These are phyloP conservation scores for Andrena trimmerana DNA, from an alignment of 2,888 invertebrate genomes.

Conservation along the genomic window DNA sequence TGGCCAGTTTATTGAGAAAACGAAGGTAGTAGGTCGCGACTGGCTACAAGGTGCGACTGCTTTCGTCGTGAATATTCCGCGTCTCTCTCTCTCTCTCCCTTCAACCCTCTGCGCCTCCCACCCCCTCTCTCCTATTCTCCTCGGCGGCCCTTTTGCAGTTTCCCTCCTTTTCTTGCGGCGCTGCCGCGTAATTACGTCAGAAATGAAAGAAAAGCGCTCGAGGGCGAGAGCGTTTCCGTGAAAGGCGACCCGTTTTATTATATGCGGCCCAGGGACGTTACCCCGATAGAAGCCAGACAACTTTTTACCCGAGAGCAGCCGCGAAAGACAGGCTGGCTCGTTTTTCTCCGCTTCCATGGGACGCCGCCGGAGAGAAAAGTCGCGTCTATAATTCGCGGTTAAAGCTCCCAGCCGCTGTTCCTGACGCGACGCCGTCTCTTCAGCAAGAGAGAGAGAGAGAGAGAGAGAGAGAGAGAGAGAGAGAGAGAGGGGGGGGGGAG, in stretches of 20 bases:
- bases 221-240: slow-evolving; percentile 69
- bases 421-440: slow-evolving; percentile 40
- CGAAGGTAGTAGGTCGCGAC: slow-evolving; percentile 68
- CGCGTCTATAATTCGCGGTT: slow-evolving; percentile 61
- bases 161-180: slow-evolving; percentile 66
- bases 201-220: slow-evolving; percentile 79
- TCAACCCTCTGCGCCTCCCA: not conserved
- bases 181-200: slow-evolving; percentile 78
- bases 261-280: slow-evolving; percentile 68
- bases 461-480: no score
- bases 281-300: slow-evolving; percentile 66
- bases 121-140: slow-evolving; percentile 33
- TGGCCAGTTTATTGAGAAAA: slow-evolving; percentile 52
- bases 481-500: no score
- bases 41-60: slow-evolving; percentile 14
- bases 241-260: slow-evolving; percentile 74
- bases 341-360: slow-evolving; percentile 52
- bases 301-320: slow-evolving; percentile 61
- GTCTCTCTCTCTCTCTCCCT: slow-evolving; percentile 25
- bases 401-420: slow-evolving; percentile 46
- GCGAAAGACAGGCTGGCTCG: slow-evolving; percentile 53
- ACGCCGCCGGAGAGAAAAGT: slow-evolving; percentile 41
- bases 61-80: slow-evolving; percentile 19
- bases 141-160: slow-evolving; percentile 57
- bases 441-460: not conserved